Evolutionary conservation across 2,113 vertebrate species (phyloP), one percentile per base, ranked within the genome.

Genomic region (Lutjanus erythropterus): DNA sequence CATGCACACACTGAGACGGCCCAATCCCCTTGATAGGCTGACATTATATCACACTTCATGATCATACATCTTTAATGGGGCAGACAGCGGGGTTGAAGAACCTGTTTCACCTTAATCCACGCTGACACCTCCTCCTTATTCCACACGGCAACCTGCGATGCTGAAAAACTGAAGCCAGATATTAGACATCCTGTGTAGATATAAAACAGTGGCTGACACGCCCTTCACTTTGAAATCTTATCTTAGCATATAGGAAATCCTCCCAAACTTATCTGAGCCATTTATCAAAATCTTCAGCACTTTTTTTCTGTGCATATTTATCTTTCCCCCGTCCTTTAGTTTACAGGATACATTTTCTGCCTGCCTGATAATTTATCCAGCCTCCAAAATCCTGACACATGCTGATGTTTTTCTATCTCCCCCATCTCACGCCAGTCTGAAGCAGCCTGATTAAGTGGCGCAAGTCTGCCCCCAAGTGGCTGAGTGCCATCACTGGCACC

Each of bases 391-490:
- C 58, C 80, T 78, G 78, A 89, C 77, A 88, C 85, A 87, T 52
- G 37, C 58, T 71, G 74, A 58, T 80, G 53, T 74, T 86, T 83
- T 65, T 81, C 75, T 78, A 62, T 69, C 71, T 62, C 21, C 59
- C 31, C 55, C 70, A 74, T 78, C 62, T 61, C 47, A 56, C 23
- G 62, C 31, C 10, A 21, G 19, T 69, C 16, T 14, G 49, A 49
- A 70, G 50, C 27, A 46, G 6, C 10, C 3, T 23, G 10, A 10
- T 60, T 9, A 16, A 21, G 67, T 78, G 83, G 86, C 49, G 10
- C 90, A 84, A 88, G 80, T 37, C 87, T 94, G 93, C 91, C 93
- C 92, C 85, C 93, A 74, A 58, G 75, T 92, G 93, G 5, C 19
- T 2, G 1, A 25, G 49, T 9, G 11, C 6, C 21, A 4, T 4